These are phyloP conservation scores for Darevskia nairensis DNA, from an alignment of 2,797 vertebrate genomes.

Conservation along the genomic window DNA sequence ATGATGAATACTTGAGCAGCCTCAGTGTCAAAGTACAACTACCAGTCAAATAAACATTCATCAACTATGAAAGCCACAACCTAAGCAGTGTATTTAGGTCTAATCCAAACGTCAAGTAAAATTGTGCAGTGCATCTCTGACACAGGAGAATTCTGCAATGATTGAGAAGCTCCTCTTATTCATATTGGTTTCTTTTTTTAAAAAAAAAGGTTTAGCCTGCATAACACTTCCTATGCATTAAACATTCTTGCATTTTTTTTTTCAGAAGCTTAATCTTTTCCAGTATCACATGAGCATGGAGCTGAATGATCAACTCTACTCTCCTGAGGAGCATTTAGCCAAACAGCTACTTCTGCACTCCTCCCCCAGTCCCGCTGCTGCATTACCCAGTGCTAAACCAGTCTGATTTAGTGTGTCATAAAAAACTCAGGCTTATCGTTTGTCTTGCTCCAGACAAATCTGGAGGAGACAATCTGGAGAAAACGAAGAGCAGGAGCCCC, in stretches of 20 bases:
- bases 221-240: not conserved
- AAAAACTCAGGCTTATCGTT: too few relatives aligned
- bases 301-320: not conserved
- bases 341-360: not conserved
- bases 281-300: not conserved
- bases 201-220: not conserved
- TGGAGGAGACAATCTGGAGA: too few relatives aligned
- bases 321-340: not conserved
- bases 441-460: too few relatives aligned
- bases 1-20: slow-evolving; percentile 48
- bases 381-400: too few relatives aligned
- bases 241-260: not conserved
- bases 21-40: slow-evolving; percentile 36
- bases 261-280: not conserved
- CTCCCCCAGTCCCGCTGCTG: too few relatives aligned
- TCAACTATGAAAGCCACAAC: slow-evolving; percentile 36
- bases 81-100: not conserved
- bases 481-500: too few relatives aligned
- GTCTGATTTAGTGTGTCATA: too few relatives aligned
- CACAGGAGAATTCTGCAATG: slow-evolving; percentile 15
- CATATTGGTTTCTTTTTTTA: not conserved
- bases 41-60: slow-evolving; percentile 45
- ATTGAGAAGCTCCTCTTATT: not conserved
- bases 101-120: slow-evolving; percentile 19
- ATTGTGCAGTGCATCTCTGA: not conserved